These are phyloP conservation scores for Zeuzera pyrina DNA, from an alignment of 2,888 invertebrate genomes.

Conservation along the genomic window DNA sequence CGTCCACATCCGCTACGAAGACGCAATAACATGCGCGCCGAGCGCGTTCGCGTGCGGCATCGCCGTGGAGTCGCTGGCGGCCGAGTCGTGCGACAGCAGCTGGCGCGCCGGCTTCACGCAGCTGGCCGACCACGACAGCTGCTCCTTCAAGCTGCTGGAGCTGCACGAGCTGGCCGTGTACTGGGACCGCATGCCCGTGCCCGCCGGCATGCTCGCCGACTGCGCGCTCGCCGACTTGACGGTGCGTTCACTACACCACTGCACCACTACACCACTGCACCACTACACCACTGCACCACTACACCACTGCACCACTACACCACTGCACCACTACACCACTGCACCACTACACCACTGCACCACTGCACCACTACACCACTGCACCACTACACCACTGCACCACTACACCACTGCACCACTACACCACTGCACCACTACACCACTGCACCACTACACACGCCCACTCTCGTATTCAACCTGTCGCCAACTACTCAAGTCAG, in stretches of 20 bases:
- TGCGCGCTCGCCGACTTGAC: conserved; percentile 80
- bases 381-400: too few species aligned
- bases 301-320: too few species aligned
- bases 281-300: too few species aligned
- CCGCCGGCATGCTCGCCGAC: conserved; percentile 76
- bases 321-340: too few species aligned
- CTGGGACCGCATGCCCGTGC: conserved; percentile 82
- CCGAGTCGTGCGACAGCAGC: conserved; percentile 92
- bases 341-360: too few species aligned
- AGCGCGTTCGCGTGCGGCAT: conserved; percentile 89
- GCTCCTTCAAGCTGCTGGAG: conserved; percentile 92
- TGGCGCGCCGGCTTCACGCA: conserved; percentile 86
- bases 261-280: too few species aligned
- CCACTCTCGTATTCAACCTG: too few species aligned
- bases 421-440: too few species aligned
- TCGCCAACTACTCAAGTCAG: too few species aligned
- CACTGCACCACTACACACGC: too few species aligned
- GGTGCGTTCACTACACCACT: conserved; percentile 69
- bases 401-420: too few species aligned
- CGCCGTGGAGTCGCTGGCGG: conserved; percentile 87
- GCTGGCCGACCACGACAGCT: conserved; percentile 70
- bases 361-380: too few species aligned
- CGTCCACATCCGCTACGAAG: conserved; percentile 97
- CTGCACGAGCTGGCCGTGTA: conserved; percentile 91
- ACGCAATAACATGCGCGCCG: conserved; percentile 79